These are phyloP conservation scores for Alsophila aescularia DNA, from an alignment of 2,888 invertebrate genomes.

Conservation along the genomic window DNA sequence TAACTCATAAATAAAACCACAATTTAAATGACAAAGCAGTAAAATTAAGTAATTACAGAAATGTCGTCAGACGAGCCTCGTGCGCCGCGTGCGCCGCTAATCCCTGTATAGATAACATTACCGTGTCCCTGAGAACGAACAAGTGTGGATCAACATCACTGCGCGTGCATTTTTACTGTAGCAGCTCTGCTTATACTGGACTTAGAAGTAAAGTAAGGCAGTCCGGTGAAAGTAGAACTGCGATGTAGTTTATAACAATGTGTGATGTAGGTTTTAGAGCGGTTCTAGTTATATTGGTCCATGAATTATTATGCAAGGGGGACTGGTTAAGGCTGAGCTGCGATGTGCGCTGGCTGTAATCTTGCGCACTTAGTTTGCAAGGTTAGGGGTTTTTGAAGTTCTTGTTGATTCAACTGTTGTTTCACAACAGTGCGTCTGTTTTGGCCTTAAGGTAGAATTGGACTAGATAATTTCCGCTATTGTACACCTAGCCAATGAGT, in stretches of 20 bases:
- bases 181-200: conserved; percentile 1
- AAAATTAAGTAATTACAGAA: no score
- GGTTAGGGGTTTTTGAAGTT: no score
- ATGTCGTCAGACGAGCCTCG: neutral
- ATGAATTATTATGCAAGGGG: neutral
- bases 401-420: no score
- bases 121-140: conserved; percentile 1
- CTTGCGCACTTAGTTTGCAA: neutral
- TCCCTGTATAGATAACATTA: no score
- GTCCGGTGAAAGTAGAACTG: neutral
- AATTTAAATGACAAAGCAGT: no score
- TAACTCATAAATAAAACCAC: no score
- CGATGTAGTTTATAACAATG: neutral
- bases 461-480: no score
- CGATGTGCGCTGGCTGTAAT: conserved; percentile 1
- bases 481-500: no score
- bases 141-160: conserved; percentile 11
- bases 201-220: neutral
- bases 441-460: no score
- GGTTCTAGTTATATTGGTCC: neutral
- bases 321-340: neutral
- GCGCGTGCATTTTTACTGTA: neutral
- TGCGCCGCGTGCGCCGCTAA: conserved; percentile 11
- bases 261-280: no score
- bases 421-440: no score